Evolutionary conservation across 2,797 vertebrate genomes (phyloP).

Genomic region (Sebastes oblongus): DNA sequence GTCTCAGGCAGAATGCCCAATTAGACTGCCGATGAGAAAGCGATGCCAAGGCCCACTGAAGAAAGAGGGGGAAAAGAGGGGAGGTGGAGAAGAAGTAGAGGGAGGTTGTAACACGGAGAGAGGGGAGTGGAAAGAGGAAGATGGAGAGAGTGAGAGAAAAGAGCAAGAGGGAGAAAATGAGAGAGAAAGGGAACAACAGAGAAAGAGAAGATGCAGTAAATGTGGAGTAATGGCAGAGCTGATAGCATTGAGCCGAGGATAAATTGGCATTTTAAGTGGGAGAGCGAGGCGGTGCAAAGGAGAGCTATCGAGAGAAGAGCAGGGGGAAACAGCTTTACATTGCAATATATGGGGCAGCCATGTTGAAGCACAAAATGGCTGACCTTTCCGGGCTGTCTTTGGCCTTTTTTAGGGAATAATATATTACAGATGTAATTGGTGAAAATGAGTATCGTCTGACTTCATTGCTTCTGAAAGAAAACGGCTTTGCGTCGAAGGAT

Average conservation of each 20-base stretch:
- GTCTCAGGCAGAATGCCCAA: conserved; percentile 99
- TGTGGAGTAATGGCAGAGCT: conserved; percentile 79
- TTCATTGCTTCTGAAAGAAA: conserved; percentile 12
- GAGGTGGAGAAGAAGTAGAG: conserved; percentile 36
- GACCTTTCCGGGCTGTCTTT: conserved; percentile 67
- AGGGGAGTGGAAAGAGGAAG: conserved; percentile 13
- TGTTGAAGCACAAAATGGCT: conserved; percentile 82
- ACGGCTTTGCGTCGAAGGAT: not conserved
- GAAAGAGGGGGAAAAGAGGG: conserved; percentile 65
- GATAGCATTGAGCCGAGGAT: conserved; percentile 78
- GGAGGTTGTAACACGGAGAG: conserved; percentile 38
- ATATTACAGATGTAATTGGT: conserved; percentile 14
- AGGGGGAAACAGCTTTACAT: conserved; percentile 67
- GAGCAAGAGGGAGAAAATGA: conserved; percentile 16
- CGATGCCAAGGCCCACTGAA: conserved; percentile 73
- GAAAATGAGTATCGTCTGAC: conserved; percentile 18
- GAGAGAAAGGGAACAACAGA: conserved; percentile 35
- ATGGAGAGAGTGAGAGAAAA: conserved; percentile 28
- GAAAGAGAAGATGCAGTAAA: conserved; percentile 69
- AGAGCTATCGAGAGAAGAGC: conserved; percentile 59
- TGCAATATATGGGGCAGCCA: conserved; percentile 75
- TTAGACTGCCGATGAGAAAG: conserved; percentile 88
- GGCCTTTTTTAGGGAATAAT: conserved; percentile 48
- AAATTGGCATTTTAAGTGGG: conserved; percentile 83
- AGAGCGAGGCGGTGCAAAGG: conserved; percentile 72